Percentiles rank a stretch among this genome's conserved stretches.
These are phyloP conservation scores for Nemotelus nigrinus DNA, from an alignment of 2,888 invertebrate species.

Conservation along the genomic window DNA sequence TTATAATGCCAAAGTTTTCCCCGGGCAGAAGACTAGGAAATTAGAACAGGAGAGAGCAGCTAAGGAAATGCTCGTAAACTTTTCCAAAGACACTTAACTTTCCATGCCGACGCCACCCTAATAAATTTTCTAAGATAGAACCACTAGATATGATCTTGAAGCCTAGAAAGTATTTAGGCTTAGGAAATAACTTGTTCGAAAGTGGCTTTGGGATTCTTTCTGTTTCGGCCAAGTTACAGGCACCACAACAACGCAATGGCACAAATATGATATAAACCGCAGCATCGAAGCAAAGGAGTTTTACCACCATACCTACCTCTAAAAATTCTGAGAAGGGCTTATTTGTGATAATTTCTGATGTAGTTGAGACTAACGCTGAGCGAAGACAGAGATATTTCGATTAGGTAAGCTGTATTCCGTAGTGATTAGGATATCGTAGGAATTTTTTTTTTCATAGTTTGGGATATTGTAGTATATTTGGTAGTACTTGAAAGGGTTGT, in stretches of 20 bases:
- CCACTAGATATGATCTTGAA: slow-evolving; percentile 21
- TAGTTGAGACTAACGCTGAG: slow-evolving; percentile 8
- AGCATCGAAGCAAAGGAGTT: neutral
- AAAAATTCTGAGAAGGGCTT: neutral
- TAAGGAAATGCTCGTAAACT: slow-evolving; percentile 22
- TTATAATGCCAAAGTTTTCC: slow-evolving; percentile 18
- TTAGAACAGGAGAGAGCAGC: neutral
- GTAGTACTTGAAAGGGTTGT: too few species aligned
- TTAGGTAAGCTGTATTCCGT: slow-evolving; percentile 10
- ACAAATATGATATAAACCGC: slow-evolving; percentile 23
- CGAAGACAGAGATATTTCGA: slow-evolving; percentile 6
- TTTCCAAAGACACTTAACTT: slow-evolving; percentile 33
- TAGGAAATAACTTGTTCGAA: slow-evolving; percentile 23
- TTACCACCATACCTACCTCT: neutral
- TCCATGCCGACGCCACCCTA: slow-evolving; percentile 18
- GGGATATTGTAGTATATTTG: too few species aligned
- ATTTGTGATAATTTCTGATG: slow-evolving; percentile 26
- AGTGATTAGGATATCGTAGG: slow-evolving; percentile 9
- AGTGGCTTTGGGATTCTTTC: neutral
- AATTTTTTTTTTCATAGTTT: neutral
- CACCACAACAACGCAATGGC: neutral
- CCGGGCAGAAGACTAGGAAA: neutral
- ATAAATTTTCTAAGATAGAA: slow-evolving; percentile 34
- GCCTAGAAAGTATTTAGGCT: slow-evolving; percentile 12
- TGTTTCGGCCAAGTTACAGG: too few species aligned